Percentiles rank a stretch among this genome's conserved stretches.
Conservation (phyloP, 2,113 vertebrate species). For the Arvicanthis niloticus region DNA sequence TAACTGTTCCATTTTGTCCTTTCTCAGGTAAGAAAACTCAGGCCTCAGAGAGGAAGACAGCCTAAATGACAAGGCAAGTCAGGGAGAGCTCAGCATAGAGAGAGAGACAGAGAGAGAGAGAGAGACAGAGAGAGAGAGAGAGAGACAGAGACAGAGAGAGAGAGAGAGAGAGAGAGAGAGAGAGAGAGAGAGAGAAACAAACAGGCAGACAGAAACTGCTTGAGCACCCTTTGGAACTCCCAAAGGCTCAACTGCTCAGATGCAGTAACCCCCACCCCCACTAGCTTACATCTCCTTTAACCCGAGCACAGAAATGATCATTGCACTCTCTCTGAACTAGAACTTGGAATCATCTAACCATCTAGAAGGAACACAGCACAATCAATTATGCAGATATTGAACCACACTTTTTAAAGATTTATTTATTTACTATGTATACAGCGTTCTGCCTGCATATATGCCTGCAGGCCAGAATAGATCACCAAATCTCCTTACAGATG, state of each 20-base stretch:
- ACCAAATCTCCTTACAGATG: too few species aligned
- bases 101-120: neutral
- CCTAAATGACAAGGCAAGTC: neutral
- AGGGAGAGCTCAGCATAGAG: neutral
- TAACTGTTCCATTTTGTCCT: neutral
- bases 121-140: too few species aligned
- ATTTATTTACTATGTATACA: too few species aligned
- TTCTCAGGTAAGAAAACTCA: slow-evolving; percentile 41
- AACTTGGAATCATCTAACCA: slow-evolving; percentile 6
- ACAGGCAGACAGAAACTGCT: too few species aligned
- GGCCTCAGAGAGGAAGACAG: neutral
- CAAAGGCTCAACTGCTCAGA: neutral
- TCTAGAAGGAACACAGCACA: slow-evolving; percentile 4
- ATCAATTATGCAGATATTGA: neutral
- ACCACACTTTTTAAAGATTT: neutral
- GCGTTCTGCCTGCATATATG: too few species aligned
- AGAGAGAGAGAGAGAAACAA: too few species aligned
- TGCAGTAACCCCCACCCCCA: neutral
- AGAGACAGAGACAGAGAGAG: too few species aligned
- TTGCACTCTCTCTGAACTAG: slow-evolving; percentile 30
- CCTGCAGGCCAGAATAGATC: too few species aligned
- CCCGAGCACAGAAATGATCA: slow-evolving; percentile 5
- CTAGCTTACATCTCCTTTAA: neutral
- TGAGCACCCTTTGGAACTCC: neutral
- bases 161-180: too few species aligned